A percentile compares a stretch with the other conserved stretches of the same genome.
Evolutionary conservation across 2,113 vertebrate species (phyloP).

Genomic region (Electrona antarctica): DNA sequence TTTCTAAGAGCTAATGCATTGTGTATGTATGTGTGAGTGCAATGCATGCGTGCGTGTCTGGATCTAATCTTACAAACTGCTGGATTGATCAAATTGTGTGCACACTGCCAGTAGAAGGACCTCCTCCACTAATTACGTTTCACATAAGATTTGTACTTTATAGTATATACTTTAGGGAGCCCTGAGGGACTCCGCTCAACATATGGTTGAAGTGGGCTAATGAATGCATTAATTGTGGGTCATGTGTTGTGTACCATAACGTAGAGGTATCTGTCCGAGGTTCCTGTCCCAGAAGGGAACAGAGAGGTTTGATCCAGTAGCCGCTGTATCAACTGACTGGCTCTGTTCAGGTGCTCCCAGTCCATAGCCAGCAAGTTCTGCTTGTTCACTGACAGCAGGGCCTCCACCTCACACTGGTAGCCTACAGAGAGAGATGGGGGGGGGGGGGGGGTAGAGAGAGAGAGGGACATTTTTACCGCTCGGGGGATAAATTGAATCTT

Average conservation of each 20-base stretch:
- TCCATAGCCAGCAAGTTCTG: constrained; percentile 80
- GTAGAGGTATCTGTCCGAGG: constrained; percentile 84
- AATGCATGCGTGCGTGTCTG: background rate
- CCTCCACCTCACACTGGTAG: constrained; percentile 90
- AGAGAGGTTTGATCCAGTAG: constrained; percentile 87
- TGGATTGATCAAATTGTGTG: no score
- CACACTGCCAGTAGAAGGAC: no score
- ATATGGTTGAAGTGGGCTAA: no score
- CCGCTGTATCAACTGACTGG: constrained; percentile 81
- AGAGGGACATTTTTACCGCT: background rate
- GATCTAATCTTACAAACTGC: no score
- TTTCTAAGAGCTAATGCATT: background rate
- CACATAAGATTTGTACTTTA: no score
- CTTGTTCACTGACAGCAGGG: constrained; percentile 85
- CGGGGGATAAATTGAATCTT: no score
- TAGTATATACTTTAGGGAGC: no score
- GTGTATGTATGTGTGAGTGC: background rate
- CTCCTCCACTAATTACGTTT: no score
- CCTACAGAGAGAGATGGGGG: constrained; percentile 69
- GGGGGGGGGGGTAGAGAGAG: background rate
- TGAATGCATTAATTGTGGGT: background rate
- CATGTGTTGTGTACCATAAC: constrained; percentile 83
- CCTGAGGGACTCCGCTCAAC: no score
- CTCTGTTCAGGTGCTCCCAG: constrained; percentile 81
- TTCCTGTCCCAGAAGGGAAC: constrained; percentile 82